These are phyloP conservation scores for Oasisia sp. DNA, from an alignment of 2,888 invertebrate genomes.

Conservation along the genomic window DNA sequence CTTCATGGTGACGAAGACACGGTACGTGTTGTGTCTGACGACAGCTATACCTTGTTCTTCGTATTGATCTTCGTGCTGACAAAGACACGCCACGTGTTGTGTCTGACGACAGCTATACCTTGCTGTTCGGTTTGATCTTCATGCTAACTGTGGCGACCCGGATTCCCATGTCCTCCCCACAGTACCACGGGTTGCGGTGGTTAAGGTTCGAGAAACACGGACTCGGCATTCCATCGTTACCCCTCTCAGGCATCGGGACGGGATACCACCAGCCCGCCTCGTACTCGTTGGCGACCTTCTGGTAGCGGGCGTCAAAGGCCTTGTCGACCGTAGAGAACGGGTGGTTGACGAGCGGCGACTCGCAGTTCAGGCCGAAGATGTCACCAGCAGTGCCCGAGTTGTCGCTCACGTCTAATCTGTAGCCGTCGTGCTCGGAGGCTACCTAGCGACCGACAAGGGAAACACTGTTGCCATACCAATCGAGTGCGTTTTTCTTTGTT, in stretches of 20 bases:
- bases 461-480: too few species aligned
- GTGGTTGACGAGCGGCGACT: not conserved
- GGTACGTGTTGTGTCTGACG: not conserved
- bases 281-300: not conserved
- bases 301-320: slow-evolving; percentile 20
- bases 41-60: not conserved
- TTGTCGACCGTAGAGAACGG: slow-evolving; percentile 24
- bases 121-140: slow-evolving; percentile 17
- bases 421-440: slow-evolving; percentile 21
- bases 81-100: not conserved
- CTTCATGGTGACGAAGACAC: too few species aligned
- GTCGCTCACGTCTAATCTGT: slow-evolving; percentile 26
- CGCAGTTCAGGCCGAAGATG: slow-evolving; percentile 29
- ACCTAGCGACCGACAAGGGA: not conserved
- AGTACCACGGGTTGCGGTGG: slow-evolving; percentile 6
- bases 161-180: not conserved
- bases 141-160: not conserved
- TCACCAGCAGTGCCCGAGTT: slow-evolving; percentile 30
- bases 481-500: too few species aligned
- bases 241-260: not conserved
- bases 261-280: slow-evolving; percentile 34
- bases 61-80: not conserved
- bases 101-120: not conserved
- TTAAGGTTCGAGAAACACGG: not conserved
- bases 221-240: not conserved